Conservation (phyloP, 2,797 vertebrate genomes). For the Clarias platycephalus region DNA sequence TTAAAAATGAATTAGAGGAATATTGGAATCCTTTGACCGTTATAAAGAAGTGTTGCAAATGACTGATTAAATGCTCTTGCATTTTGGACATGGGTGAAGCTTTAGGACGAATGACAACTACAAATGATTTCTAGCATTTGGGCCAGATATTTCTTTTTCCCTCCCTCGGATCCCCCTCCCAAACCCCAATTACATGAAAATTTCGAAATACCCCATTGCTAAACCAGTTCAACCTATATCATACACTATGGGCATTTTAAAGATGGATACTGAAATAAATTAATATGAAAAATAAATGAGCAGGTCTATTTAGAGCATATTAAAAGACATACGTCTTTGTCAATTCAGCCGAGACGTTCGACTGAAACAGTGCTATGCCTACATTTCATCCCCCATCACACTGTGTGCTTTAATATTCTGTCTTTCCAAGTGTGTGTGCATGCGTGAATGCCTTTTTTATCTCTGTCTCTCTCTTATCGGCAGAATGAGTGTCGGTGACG, state of each 20-base stretch:
- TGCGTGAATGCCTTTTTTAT: neutral
- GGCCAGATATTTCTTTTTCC: neutral
- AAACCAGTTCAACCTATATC: neutral
- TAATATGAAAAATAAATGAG: neutral
- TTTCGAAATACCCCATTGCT: too few species aligned
- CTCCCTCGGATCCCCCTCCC: too few species aligned
- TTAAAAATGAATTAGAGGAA: neutral
- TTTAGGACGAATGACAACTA: neutral
- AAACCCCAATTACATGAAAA: neutral
- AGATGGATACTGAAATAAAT: neutral
- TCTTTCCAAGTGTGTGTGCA: neutral
- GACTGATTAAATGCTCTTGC: neutral
- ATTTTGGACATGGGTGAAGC: neutral
- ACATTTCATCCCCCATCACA: neutral
- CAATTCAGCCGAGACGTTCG: neutral
- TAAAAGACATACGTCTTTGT: neutral
- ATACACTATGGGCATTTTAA: neutral
- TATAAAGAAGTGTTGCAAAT: neutral
- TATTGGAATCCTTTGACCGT: neutral
- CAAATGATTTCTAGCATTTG: neutral
- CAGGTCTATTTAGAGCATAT: neutral
- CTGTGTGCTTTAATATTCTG: neutral
- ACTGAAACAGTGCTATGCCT: neutral
- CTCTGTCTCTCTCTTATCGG: slow-evolving; percentile 9
- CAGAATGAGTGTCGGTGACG: slow-evolving; percentile 20